Evolutionary conservation across 2,113 vertebrate species (phyloP), one percentile per base, ranked within the genome.

Genomic region (Coryphaenoides rupestris): DNA sequence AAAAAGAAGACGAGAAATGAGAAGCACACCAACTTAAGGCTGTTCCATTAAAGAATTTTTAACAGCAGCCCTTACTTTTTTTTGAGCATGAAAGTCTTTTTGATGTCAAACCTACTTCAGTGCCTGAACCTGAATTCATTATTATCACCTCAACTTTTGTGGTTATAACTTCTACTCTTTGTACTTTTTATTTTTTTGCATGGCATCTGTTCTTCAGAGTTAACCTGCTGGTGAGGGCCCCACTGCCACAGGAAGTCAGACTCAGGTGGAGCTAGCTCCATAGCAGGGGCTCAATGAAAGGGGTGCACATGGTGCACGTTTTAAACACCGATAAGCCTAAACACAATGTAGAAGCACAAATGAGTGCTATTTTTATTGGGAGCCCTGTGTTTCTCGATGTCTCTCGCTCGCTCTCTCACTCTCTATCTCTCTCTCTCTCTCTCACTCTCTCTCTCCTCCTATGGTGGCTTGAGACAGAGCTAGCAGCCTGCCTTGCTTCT

Each of bases 261-360:
- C 60, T 65, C 45, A 60, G 28, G 26, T 23, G 26, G 61, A 63
- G 16, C 2, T 3, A 26, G 67, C 47, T 73, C 58, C 1, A 3
- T 33, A 21, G 69, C 5, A 2, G 17, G 26, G 26, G 40, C 61
- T 21, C 17, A 17, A 33, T 4, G 14, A 14, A 50, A 60, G 54
- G 17, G 12, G 13, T 52, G 55, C 64, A 63, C 47, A 61, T 65
- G 21, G 50, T 15, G 33, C 58, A 72, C 70, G 73, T 76, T 83
- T 77, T 49, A 75, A 82, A 78, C 77, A 66, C 52, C 21, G 73
- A 84, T 84, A 84, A 85, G 74, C 65, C 55, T 45, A 65, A 74
- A 63, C 68, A 71, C 66, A 66, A 75, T 79, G 67, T 79, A 63
- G 75, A 74, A 84, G 82, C 76, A 74, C 76, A 86, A 80, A 84